Evolutionary conservation across 2,888 invertebrate genomes (phyloP).

Genomic region (Oeneis ivallda): DNA sequence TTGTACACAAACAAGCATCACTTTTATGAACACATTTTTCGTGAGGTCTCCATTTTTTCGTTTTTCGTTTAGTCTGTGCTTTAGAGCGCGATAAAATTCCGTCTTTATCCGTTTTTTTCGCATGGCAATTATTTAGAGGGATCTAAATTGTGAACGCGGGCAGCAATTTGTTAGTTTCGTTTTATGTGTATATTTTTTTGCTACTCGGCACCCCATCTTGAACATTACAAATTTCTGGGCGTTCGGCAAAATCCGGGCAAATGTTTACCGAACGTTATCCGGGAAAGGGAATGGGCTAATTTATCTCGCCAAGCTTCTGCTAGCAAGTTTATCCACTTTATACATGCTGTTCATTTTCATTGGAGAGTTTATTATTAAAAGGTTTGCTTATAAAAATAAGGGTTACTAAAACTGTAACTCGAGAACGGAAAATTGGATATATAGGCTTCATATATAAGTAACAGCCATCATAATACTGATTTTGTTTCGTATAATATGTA

Average conservation of each 20-base stretch:
- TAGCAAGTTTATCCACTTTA: slow-evolving; percentile 27
- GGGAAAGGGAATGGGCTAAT: slow-evolving; percentile 38
- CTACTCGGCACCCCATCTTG: slow-evolving; percentile 22
- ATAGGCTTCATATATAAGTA: no score
- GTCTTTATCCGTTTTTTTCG: slow-evolving; percentile 23
- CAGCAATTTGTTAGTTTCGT: slow-evolving; percentile 26
- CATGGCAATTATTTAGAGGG: slow-evolving; percentile 31
- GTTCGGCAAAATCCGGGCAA: slow-evolving; percentile 36
- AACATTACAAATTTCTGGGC: slow-evolving; percentile 32
- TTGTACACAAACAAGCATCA: background rate
- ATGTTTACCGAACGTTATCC: slow-evolving; percentile 39
- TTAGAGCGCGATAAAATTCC: slow-evolving; percentile 27
- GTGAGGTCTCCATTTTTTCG: background rate
- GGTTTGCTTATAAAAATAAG: no score
- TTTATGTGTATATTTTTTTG: slow-evolving; percentile 19
- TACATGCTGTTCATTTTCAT: slow-evolving; percentile 1
- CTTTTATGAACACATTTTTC: background rate
- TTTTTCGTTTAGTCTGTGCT: slow-evolving; percentile 9
- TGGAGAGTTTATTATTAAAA: background rate
- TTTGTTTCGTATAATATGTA: no score
- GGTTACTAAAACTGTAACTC: no score
- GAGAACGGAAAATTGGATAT: no score
- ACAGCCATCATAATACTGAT: no score
- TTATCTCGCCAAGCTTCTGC: slow-evolving; percentile 35
- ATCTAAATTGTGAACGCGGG: slow-evolving; percentile 28